Conservation (phyloP, 2,888 invertebrate species). For the Timandra comae region DNA sequence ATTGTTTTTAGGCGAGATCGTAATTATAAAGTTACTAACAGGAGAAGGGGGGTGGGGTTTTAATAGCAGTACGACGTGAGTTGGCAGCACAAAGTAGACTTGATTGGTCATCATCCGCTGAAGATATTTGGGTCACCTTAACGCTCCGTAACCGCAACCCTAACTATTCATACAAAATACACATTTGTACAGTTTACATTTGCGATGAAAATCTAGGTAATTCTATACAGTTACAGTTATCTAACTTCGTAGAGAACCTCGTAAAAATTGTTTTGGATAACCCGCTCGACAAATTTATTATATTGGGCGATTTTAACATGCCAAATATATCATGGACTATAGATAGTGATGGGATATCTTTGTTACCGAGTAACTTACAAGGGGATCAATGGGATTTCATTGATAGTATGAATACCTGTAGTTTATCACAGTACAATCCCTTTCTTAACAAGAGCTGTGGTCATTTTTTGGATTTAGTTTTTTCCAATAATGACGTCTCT, state of each 20-base stretch:
- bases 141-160: background rate
- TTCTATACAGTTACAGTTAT: slow-evolving; percentile 5
- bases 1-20: slow-evolving; percentile 10
- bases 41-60: background rate
- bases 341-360: too few relatives aligned
- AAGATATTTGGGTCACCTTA: slow-evolving; percentile 10
- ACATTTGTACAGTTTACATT: background rate
- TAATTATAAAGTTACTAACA: slow-evolving; percentile 2
- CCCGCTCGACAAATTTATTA: slow-evolving; percentile 4
- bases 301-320: too few relatives aligned
- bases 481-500: too few relatives aligned
- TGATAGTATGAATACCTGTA: too few relatives aligned
- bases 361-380: too few relatives aligned
- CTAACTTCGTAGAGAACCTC: slow-evolving; percentile 10
- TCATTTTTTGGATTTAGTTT: too few relatives aligned
- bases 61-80: too few relatives aligned
- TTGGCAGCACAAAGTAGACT: background rate
- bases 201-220: slow-evolving; percentile 2
- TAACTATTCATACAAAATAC: background rate
- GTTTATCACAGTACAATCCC: too few relatives aligned
- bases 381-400: too few relatives aligned
- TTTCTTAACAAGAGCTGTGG: too few relatives aligned
- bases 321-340: too few relatives aligned
- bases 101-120: slow-evolving; percentile 10
- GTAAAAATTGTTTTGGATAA: background rate